Percentiles rank a stretch among this genome's conserved stretches.
phyloP scores from a whole-genome alignment of 2,888 invertebrate genomes.

The Calliopum simillimum region DNA sequence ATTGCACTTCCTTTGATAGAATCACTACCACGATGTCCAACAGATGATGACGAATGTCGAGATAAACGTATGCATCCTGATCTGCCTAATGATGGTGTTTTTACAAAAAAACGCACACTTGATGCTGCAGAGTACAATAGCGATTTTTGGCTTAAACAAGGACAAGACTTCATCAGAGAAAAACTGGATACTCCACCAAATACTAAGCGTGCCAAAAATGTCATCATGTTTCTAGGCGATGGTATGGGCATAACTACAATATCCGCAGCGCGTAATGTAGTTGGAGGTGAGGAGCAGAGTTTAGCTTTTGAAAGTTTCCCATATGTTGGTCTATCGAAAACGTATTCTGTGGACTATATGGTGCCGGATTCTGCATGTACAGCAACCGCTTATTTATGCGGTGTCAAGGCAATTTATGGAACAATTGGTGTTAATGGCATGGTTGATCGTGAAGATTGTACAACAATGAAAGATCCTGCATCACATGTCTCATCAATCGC shows the following conservation, averaged over 20 bases:
- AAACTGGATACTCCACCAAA: constrained; percentile 57
- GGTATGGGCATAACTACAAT: constrained; percentile 89
- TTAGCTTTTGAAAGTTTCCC: constrained; percentile 83
- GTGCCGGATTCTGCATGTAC: constrained; percentile 71
- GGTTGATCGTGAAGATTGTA: constrained; percentile 75
- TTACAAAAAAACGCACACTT: background rate
- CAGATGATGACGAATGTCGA: constrained; percentile 54
- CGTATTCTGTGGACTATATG: constrained; percentile 79
- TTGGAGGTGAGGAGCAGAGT: constrained; percentile 80
- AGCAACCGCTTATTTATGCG: constrained; percentile 69
- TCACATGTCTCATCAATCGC: constrained; percentile 76
- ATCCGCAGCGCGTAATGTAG: constrained; percentile 79
- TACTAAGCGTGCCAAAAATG: constrained; percentile 75
- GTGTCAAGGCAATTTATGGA: constrained; percentile 82
- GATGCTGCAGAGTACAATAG: constrained; percentile 50
- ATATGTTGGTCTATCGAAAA: constrained; percentile 77
- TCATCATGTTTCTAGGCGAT: constrained; percentile 87
- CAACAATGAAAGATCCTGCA: constrained; percentile 69
- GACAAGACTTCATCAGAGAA: constrained; percentile 54
- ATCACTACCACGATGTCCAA: constrained; percentile 51
- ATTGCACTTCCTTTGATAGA: background rate
- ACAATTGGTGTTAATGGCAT: constrained; percentile 80
- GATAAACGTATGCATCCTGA: constrained; percentile 61
- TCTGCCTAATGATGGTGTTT: constrained; percentile 42
- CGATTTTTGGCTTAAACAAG: constrained; percentile 58